phyloP scores from a whole-genome alignment of 2,113 vertebrate species.

The Blennius ocellaris region DNA sequence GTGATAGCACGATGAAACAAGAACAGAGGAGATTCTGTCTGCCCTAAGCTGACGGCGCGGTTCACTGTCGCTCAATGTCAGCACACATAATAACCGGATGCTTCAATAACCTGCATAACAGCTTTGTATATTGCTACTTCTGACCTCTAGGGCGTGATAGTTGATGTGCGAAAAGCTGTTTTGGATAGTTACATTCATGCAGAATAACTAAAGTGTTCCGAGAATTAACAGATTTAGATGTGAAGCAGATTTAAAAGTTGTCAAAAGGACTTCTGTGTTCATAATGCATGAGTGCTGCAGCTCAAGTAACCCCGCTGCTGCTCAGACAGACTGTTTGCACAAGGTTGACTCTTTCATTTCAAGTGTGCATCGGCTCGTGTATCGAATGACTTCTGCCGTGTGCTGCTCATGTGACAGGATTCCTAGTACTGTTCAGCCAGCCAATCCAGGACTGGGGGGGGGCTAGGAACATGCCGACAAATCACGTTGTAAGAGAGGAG shows the following conservation, averaged over 20 bases:
- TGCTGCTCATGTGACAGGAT: constrained; percentile 54
- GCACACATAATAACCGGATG: not conserved
- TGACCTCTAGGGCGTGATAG: constrained; percentile 37
- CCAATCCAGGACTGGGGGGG: constrained; percentile 46
- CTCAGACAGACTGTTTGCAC: constrained; percentile 23
- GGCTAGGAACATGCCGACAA: constrained; percentile 24
- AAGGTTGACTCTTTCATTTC: constrained; percentile 28
- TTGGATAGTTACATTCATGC: too few species aligned
- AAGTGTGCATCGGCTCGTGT: constrained; percentile 32
- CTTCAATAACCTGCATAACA: not conserved
- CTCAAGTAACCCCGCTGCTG: constrained; percentile 9
- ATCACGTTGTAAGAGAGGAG: constrained; percentile 15
- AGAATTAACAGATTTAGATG: constrained; percentile 11
- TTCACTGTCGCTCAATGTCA: constrained; percentile 31
- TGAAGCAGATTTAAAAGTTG: constrained; percentile 14
- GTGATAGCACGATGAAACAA: constrained; percentile 27
- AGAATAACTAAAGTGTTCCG: not conserved
- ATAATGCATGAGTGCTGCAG: constrained; percentile 22
- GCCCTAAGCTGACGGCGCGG: constrained; percentile 7
- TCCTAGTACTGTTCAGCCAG: constrained; percentile 33
- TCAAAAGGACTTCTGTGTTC: constrained; percentile 4
- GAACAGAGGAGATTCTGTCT: not conserved
- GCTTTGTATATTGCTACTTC: constrained; percentile 16
- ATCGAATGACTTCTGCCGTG: constrained; percentile 23
- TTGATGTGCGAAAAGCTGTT: not conserved